A percentile compares a stretch with the other conserved stretches of the same genome.
phyloP scores from a whole-genome alignment of 2,113 vertebrate species.

The Stomatorhinus ivindoensis region DNA sequence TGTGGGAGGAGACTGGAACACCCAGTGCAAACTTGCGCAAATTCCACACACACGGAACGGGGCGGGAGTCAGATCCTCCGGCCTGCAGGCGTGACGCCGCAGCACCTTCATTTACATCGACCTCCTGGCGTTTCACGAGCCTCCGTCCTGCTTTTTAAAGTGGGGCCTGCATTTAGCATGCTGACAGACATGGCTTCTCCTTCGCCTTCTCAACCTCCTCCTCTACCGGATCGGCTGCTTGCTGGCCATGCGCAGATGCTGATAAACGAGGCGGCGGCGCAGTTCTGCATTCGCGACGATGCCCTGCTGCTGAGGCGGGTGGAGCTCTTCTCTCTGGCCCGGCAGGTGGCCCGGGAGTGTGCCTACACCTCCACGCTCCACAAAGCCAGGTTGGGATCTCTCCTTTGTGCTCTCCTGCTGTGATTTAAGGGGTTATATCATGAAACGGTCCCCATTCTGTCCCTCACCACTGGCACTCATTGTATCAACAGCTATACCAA shows the following conservation, averaged over 20 bases:
- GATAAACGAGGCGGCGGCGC: constrained; percentile 91
- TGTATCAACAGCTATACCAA: not conserved
- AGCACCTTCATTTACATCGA: not conserved
- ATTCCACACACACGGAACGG: not conserved
- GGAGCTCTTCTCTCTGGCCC: constrained; percentile 87
- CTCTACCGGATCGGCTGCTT: not conserved
- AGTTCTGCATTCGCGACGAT: constrained; percentile 92
- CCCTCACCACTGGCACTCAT: not conserved
- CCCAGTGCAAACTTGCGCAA: not conserved
- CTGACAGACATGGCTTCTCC: not conserved
- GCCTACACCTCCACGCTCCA: constrained; percentile 87
- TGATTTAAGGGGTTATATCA: not conserved
- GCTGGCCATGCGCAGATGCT: constrained; percentile 67
- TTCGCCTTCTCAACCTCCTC: not conserved
- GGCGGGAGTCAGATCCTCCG: not conserved
- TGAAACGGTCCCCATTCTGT: not conserved
- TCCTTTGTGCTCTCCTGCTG: not conserved
- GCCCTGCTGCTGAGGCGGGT: constrained; percentile 82
- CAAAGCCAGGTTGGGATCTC: constrained; percentile 65
- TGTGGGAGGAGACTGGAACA: not conserved
- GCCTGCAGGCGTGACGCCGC: not conserved
- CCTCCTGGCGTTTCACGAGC: not conserved
- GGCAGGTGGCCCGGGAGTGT: constrained; percentile 88
- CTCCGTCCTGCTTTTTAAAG: not conserved
- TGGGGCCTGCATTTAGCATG: not conserved